Conservation (phyloP, 2,888 invertebrate species). For the Callosobruchus maculatus region DNA sequence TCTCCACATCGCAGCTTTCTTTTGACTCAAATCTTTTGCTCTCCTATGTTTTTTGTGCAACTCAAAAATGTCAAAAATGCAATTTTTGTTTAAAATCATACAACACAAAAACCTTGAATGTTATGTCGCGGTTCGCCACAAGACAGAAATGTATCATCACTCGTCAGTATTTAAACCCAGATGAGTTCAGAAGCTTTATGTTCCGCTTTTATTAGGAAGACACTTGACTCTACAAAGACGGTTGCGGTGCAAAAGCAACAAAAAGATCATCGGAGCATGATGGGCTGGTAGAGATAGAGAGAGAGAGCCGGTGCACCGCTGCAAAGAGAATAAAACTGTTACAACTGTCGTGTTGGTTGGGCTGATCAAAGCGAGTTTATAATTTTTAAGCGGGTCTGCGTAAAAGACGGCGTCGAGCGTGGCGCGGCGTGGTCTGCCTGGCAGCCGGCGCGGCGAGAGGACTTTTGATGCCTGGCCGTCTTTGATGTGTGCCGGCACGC, state of each 20-base stretch:
- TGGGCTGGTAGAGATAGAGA: conserved; percentile 17
- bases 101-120: too few relatives aligned
- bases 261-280: neutral
- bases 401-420: conserved; percentile 15
- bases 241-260: neutral
- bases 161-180: neutral
- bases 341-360: conserved; percentile 26
- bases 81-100: too few relatives aligned
- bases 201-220: neutral
- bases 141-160: neutral
- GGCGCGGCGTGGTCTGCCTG: conserved; percentile 7
- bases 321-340: conserved; percentile 17
- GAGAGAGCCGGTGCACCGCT: conserved; percentile 13
- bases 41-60: too few relatives aligned
- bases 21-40: too few relatives aligned
- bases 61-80: too few relatives aligned
- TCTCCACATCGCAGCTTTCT: too few relatives aligned
- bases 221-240: neutral
- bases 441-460: conserved; percentile 17
- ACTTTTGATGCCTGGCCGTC: conserved; percentile 25
- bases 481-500: conserved; percentile 23
- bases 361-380: conserved; percentile 34
- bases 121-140: neutral
- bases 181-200: neutral
- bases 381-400: conserved; percentile 30